These are phyloP conservation scores for Haliclona indistincta DNA, from an alignment of 37 sponge, comb jelly and placozoan genomes.

Conservation along the genomic window DNA sequence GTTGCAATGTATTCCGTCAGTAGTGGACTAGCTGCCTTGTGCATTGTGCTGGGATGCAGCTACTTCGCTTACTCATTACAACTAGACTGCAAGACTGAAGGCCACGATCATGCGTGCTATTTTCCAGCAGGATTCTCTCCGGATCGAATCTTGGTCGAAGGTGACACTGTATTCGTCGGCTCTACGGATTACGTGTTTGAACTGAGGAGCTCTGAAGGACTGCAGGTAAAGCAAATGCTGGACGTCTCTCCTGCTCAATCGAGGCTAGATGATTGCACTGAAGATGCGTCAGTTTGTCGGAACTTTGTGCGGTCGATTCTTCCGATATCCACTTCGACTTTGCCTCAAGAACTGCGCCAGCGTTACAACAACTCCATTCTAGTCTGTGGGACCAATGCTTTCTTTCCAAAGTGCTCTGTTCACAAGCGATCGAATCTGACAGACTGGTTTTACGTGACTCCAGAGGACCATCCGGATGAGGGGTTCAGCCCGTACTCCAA, in stretches of 20 bases:
- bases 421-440: slow-evolving; percentile 11
- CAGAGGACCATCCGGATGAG: slow-evolving; percentile 2
- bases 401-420: slow-evolving; percentile 45
- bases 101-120: too few species aligned
- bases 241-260: not conserved
- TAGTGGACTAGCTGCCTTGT: too few species aligned
- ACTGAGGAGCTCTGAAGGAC: not conserved
- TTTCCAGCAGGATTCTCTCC: too few species aligned
- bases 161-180: not conserved
- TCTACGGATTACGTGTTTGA: not conserved
- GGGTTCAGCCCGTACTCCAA: slow-evolving; percentile 46
- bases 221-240: not conserved
- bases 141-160: not conserved
- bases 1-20: too few species aligned
- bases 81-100: too few species aligned
- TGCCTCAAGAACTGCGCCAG: too few species aligned
- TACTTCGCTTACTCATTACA: too few species aligned
- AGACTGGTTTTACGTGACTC: slow-evolving; percentile 2
- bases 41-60: too few species aligned
- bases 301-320: slow-evolving; percentile 41
- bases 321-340: slow-evolving; percentile 1
- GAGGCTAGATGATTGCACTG: not conserved
- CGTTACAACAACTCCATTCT: slow-evolving; percentile 6
- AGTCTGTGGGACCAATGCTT: slow-evolving; percentile 66
- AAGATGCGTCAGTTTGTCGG: slow-evolving; percentile 8